Percentiles rank a stretch among this genome's conserved stretches.
Evolutionary conservation across 2,113 vertebrate genomes (phyloP).

Genomic region (Centrocercus urophasianus): DNA sequence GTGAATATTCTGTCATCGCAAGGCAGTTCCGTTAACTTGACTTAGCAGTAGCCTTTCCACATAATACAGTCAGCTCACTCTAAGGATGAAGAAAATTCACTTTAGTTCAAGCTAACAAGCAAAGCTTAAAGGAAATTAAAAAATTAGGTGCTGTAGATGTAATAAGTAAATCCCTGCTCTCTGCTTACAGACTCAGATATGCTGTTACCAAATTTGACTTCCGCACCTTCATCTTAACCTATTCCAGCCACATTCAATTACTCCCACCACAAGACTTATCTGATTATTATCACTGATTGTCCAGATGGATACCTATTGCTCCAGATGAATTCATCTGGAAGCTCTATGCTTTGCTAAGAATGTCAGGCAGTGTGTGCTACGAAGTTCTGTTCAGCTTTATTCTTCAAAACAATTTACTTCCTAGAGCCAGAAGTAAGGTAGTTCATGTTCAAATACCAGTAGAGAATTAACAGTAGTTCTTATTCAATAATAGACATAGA

Average conservation of each 20-base stretch:
- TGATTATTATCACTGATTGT: not conserved
- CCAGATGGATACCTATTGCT: not conserved
- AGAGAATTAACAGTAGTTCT: not conserved
- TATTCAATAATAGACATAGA: not conserved
- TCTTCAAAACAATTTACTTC: not conserved
- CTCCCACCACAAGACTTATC: not conserved
- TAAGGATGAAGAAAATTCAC: not conserved
- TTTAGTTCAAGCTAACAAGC: not conserved
- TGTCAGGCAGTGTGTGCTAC: not conserved
- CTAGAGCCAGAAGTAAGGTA: not conserved
- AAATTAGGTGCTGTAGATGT: not conserved
- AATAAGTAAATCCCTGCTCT: too few relatives aligned
- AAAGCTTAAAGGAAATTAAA: not conserved
- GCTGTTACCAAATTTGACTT: not conserved
- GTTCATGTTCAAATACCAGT: not conserved
- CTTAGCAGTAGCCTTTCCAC: constrained; percentile 70
- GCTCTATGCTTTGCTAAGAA: not conserved
- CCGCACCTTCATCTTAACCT: not conserved
- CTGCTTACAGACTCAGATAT: not conserved
- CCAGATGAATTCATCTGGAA: not conserved
- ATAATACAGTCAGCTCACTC: constrained; percentile 71
- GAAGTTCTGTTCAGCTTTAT: not conserved
- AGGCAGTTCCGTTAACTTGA: not conserved
- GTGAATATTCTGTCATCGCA: not conserved
- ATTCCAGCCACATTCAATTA: not conserved